These are phyloP conservation scores for Selene dorsalis DNA, from an alignment of 2,797 vertebrate species.

Conservation along the genomic window DNA sequence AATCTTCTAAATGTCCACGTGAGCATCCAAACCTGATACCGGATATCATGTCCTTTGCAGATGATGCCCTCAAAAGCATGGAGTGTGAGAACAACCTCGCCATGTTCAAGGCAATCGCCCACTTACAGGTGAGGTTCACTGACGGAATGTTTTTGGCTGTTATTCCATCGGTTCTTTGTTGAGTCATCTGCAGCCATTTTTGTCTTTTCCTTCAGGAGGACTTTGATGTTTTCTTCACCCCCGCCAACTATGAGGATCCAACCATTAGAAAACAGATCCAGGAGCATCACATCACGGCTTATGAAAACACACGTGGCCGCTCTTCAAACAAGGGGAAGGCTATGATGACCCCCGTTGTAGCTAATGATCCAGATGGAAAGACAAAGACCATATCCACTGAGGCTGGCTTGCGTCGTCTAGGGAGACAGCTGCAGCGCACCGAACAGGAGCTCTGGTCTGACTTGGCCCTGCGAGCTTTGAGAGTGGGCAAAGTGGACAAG, in stretches of 20 bases:
- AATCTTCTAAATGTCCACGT: background rate
- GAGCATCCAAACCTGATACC: slow-evolving; percentile 3
- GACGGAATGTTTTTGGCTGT: background rate
- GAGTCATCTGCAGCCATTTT: background rate
- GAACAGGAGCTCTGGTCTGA: slow-evolving; percentile 89
- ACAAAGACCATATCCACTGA: slow-evolving; percentile 77
- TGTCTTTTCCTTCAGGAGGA: slow-evolving; percentile 84
- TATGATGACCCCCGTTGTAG: slow-evolving; percentile 43
- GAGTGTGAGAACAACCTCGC: slow-evolving; percentile 87
- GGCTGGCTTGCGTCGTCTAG: slow-evolving; percentile 86
- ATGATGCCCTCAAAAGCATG: slow-evolving; percentile 86
- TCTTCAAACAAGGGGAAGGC: slow-evolving; percentile 61
- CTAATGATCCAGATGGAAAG: slow-evolving; percentile 72
- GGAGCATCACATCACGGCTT: slow-evolving; percentile 87
- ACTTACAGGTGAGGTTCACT: slow-evolving; percentile 86
- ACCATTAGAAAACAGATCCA: slow-evolving; percentile 85
- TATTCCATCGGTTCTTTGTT: background rate
- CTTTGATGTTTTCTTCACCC: slow-evolving; percentile 91
- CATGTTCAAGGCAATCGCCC: slow-evolving; percentile 88
- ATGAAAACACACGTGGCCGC: slow-evolving; percentile 79
- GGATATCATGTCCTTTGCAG: slow-evolving; percentile 72
- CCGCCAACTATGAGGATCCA: slow-evolving; percentile 87
- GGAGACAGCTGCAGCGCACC: slow-evolving; percentile 86
- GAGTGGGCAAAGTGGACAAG: slow-evolving; percentile 86
- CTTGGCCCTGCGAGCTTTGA: slow-evolving; percentile 87